Percentiles rank a stretch among this genome's conserved stretches.
Evolutionary conservation across 2,888 invertebrate genomes (phyloP).

Genomic region (Tribolium freemani): DNA sequence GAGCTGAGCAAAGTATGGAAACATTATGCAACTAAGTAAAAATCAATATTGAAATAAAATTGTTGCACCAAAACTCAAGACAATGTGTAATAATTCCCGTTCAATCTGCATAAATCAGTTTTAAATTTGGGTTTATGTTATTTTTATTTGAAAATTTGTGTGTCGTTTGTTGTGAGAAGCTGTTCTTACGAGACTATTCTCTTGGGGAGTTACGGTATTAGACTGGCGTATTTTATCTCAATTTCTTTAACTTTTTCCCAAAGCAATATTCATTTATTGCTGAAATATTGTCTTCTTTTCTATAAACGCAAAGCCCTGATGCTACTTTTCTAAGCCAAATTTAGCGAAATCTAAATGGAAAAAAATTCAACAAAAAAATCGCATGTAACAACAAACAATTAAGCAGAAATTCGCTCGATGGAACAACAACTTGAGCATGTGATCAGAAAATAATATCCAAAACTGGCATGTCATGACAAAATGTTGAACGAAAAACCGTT

Average conservation of each 20-base stretch:
- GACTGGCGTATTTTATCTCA: not conserved
- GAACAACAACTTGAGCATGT: no score
- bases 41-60: not conserved
- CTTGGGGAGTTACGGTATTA: not conserved
- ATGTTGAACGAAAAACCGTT: no score
- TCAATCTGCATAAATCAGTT: not conserved
- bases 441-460: no score
- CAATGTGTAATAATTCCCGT: not conserved
- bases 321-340: no score
- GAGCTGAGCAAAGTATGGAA: no score
- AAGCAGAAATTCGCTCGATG: no score
- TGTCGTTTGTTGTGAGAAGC: not conserved
- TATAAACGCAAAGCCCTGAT: no score
- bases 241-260: not conserved
- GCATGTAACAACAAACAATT: no score
- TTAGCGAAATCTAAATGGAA: no score
- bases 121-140: not conserved
- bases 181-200: not conserved
- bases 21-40: no score
- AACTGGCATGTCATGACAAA: no score
- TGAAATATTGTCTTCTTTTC: not conserved
- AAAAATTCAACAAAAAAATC: no score
- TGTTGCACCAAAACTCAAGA: not conserved
- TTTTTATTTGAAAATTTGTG: not conserved
- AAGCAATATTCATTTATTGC: not conserved